Percentiles rank a stretch among this genome's conserved stretches.
Evolutionary conservation across 2,888 invertebrate species (phyloP).

Genomic region (Drosophila parthenogenetica): DNA sequence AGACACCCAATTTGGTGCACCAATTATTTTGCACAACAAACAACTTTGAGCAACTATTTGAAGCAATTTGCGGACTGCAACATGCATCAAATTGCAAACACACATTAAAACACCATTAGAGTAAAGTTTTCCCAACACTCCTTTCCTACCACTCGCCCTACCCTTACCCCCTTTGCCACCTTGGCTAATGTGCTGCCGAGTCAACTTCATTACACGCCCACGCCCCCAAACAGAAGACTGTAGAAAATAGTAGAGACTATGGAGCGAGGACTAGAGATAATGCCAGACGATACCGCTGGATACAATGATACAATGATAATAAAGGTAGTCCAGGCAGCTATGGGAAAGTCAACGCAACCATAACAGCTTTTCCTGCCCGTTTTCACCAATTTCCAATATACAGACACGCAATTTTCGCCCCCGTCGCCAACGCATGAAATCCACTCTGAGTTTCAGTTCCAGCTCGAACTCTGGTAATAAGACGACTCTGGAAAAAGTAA

Average conservation of each 20-base stretch:
- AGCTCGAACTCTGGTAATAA: slow-evolving; percentile 51
- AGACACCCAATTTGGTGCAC: slow-evolving; percentile 52
- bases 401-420: slow-evolving; percentile 69
- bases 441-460: slow-evolving; percentile 4
- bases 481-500: slow-evolving; percentile 27
- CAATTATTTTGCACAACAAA: slow-evolving; percentile 67
- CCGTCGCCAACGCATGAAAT: slow-evolving; percentile 44
- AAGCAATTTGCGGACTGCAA: slow-evolving; percentile 45
- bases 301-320: slow-evolving; percentile 69
- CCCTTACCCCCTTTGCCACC: background rate
- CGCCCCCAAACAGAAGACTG: slow-evolving; percentile 35
- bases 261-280: slow-evolving; percentile 37
- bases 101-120: slow-evolving; percentile 70
- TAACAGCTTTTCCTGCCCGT: slow-evolving; percentile 39
- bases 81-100: slow-evolving; percentile 46
- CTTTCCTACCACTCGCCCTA: background rate
- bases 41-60: slow-evolving; percentile 48
- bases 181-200: slow-evolving; percentile 9
- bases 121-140: slow-evolving; percentile 34
- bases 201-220: slow-evolving; percentile 72
- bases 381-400: slow-evolving; percentile 55
- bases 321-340: slow-evolving; percentile 17
- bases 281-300: slow-evolving; percentile 36
- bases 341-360: slow-evolving; percentile 34
- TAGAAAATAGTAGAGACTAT: background rate